Base-by-base conservation (phyloP, 64 coral and sea anemone genomes). In the Acropora yongei region DNA sequence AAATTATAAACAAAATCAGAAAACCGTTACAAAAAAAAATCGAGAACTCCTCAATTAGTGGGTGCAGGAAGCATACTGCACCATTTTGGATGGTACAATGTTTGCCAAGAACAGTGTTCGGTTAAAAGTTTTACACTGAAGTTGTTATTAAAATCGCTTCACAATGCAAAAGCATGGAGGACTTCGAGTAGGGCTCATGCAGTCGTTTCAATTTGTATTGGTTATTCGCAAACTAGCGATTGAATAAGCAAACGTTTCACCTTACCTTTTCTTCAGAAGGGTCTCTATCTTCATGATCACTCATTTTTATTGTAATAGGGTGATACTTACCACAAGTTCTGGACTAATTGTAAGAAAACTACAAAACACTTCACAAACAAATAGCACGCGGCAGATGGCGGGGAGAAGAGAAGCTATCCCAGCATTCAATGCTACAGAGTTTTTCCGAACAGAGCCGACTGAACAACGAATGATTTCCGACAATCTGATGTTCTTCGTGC, bases 261-360 rank as follows among this genome's bases (percentile, higher is more conserved):
- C 75, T 57, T 94, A 94, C 92, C 92, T 94, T 94, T 83, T 65
- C 92, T 47, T 94, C 92, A 8, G 92, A 94, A 44, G 49, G 78
- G 6, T 90, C 87, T 68, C 87, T 94, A 71, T 85, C 88, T 6
- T 94, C 92, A 69, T 16, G 11, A 84, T 94, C 92, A 69, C 92
- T 94, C 92, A 94, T 94, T 65, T 51, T 94, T 57, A 75, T 66
- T 48, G 4, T 14, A 71, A 68, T n/a, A 57, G 39, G 44, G 42
- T 2, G 13, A 14, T 72, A 83, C 66, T 9, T 9, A 17, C 44
- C 10, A 47, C 60, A 63, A 18, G 16, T 10, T 3, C 42, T 13
- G 8, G 42, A 8, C 3, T 16, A 46, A 1, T 16, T 2, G 42
- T 43, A 10, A 57, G 8, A n/a, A 18, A 67, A 17, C 1, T 1